A percentile compares a stretch with the other conserved stretches of the same genome.
Evolutionary conservation across 2,888 invertebrate species (phyloP).

Genomic region (Heliconius cydno): DNA sequence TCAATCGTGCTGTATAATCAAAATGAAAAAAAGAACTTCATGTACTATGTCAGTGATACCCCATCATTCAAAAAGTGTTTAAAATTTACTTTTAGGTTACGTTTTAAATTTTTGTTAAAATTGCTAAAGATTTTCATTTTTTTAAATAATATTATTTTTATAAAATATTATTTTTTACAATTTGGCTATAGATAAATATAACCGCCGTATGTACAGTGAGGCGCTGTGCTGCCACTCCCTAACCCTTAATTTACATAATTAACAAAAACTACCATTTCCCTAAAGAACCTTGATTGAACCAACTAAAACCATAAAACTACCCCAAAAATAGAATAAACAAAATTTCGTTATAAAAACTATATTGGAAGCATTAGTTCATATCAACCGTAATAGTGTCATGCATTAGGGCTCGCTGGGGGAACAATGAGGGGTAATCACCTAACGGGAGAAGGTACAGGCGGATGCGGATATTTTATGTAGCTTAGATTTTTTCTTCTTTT

Average conservation of each 20-base stretch:
- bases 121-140: no score
- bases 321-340: not conserved
- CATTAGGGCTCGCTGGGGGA: conserved; percentile 73
- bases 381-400: conserved; percentile 77
- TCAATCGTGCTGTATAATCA: no score
- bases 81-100: no score
- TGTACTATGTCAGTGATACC: no score
- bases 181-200: no score
- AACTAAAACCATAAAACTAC: not conserved
- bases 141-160: no score
- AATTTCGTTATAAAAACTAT: conserved; percentile 55
- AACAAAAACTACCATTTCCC: not conserved
- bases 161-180: no score
- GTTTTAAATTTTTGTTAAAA: no score
- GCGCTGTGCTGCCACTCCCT: no score
- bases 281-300: not conserved
- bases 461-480: conserved; percentile 34
- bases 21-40: no score
- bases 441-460: conserved; percentile 47
- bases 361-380: conserved; percentile 68
- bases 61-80: no score
- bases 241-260: not conserved
- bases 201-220: no score
- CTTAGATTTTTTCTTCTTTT: not conserved
- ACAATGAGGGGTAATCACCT: conserved; percentile 80